phyloP scores from a whole-genome alignment of 2,797 vertebrate genomes.

The Florisuga fusca region DNA sequence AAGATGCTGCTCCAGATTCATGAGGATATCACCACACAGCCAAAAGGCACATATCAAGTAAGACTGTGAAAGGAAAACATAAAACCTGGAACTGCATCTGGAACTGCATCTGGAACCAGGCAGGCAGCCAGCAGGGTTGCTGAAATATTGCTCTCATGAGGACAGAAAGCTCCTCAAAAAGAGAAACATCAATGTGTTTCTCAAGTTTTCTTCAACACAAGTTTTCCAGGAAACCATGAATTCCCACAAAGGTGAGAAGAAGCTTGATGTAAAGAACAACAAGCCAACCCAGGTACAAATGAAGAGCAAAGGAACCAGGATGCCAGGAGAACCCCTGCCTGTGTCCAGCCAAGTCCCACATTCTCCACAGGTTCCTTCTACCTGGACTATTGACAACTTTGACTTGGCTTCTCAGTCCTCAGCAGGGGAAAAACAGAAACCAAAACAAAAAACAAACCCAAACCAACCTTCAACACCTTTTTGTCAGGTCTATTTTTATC shows the following conservation, averaged over 20 bases:
- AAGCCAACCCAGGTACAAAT: not conserved
- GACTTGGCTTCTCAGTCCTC: not conserved
- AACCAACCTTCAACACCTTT: not conserved
- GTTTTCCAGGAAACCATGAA: not conserved
- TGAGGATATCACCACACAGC: not conserved
- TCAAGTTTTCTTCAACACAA: conserved; percentile 36
- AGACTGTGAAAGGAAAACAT: not conserved
- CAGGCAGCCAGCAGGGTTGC: not conserved
- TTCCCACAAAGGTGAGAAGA: conserved; percentile 3
- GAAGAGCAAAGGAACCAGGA: not conserved
- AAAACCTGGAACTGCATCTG: not conserved
- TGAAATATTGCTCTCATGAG: not conserved
- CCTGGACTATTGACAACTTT: not conserved
- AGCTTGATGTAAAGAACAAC: not conserved
- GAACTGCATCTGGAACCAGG: not conserved
- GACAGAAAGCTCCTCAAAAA: not conserved
- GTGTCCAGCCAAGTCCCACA: not conserved
- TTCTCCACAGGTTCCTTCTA: not conserved
- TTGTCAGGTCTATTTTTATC: not conserved
- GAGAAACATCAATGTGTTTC: not conserved
- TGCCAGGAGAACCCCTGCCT: not conserved
- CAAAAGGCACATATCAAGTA: not conserved
- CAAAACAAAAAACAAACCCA: not conserved
- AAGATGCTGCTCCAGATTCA: not conserved
- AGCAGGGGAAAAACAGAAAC: not conserved